Base-by-base conservation (phyloP, 2,113 vertebrate genomes). In the Clarias batrachus region DNA sequence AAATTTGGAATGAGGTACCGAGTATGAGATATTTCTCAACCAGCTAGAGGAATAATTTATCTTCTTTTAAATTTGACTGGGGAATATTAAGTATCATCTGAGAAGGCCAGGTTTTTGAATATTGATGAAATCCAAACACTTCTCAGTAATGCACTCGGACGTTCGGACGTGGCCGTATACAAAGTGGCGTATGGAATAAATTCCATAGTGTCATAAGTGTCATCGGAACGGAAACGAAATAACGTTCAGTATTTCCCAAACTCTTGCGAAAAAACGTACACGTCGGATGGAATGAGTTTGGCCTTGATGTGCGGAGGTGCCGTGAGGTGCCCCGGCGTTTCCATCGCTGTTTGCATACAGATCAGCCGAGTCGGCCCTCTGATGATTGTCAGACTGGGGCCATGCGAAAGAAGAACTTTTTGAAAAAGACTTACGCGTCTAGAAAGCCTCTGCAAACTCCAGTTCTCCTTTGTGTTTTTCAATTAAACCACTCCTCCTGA, bases 401-500 rank as follows among this genome's bases (percentile, higher is more conserved):
- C 85, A 87, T 83, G 85, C 73, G 79, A 85, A 82, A 90, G 83
- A 90, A 86, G 81, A 90, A 85, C 66, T 90, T 91, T 86, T 88
- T 8, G 33, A 79, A 59, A 71, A 84, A 89, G 85, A 91, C 91
- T 91, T 90, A 17, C 74, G 56, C 52, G 19, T 66, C 41, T 37
- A 56, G 59, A 81, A 90, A 88, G 87, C 85, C 57, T n/a, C 82
- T 54, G 3, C 66, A 41, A 62, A 86, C 83, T 87, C 77, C 73
- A 76, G 54, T 56, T 89, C 89, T 86, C 88, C 66, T 82, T 92
- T 91, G 66, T 88, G 91, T 90, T 92, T 93, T 93, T 92, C 92
- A 94, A 93, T 93, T 92, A 93, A 93, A 94, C 73, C 82, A 56
- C 73, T 91, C 82, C 89, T 87, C 93, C 89, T 91, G 88, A 93